Evolutionary conservation across 2,797 vertebrate species (phyloP), one percentile per base, ranked within the genome.

Genomic region (Dryobates pubescens): DNA sequence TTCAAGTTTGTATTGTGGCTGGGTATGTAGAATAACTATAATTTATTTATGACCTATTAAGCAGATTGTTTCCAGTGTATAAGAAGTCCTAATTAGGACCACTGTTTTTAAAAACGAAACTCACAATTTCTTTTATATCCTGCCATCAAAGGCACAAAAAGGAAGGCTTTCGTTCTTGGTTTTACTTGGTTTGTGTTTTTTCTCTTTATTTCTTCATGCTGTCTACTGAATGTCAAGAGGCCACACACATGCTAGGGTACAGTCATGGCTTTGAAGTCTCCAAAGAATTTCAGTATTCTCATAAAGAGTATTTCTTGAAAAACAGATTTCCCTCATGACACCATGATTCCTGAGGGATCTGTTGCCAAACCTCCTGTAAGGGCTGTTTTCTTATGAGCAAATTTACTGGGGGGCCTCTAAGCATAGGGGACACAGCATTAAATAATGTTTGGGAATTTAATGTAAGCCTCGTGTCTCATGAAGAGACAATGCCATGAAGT

Each of bases 1-100:
- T 92, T 88, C 70, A 54, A 53, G 53, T 95, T 92, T 90, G 34
- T 88, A 32, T 95, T 92, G 79, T 86, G 71, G 51, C 67, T 77
- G 30, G 49, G 22, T 54, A 5, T 17, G 24, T 75, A 47, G 68
- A 93, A 86, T 91, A 86, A 64, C 69, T 82, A 6, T 80, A 54
- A 84, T 84, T 73, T 93, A 89, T 92, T 90, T 80, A 89, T 54
- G 83, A 77, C 34, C 72, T 89, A 88, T 92, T 93, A 88, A 82
- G 74, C 58, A 92, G 58, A 73, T 81, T 91, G 75, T 77, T 89
- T 93, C 58, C 76, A 87, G 24, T 6, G 0, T 85, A 57, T 75
- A 57, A 87, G 72, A 81, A 86, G 92, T 56, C 71, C 68, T 91
- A 95, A 91, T 91, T 93, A 92, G 54, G 76, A 88, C 71, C 68